Base-by-base conservation (phyloP, 2,113 vertebrate species). In the Oryzias curvinotus region DNA sequence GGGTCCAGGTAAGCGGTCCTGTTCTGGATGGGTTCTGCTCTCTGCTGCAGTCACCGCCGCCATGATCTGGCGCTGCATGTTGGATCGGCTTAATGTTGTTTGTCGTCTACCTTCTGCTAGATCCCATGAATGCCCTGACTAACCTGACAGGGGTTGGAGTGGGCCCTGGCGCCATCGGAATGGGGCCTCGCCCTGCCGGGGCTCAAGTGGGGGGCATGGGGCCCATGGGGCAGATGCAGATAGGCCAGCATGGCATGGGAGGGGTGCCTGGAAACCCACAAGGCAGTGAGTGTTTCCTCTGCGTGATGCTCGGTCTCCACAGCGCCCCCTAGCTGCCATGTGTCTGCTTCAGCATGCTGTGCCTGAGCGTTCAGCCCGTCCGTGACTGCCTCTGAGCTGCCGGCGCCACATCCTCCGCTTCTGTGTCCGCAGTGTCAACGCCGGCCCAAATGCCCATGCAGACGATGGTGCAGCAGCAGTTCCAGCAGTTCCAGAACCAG, bases 91-190 rank as follows among this genome's bases (percentile, higher is more conserved):
- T 81, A 57, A 76, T 68, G 52, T 73, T 44, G 42, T 84, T 78
- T 79, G 66, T 81, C 65, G 72, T 85, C 57, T 83, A 44, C 73
- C 62, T 75, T 79, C 60, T 83, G 76, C 73, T 82, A 99, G 96
- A 99, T 90, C 95, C 96, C 0, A 98, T 99, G 95, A 97, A 98
- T 45, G 94, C 96, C 42, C 92, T 99, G 57, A 96, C 97, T 92
- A 99, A 92, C 81, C 91, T 98, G 44, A 96, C 96, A 0, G 95
- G 95, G 2, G 93, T 93, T 6, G 57, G 93, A 15, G 85, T 92
- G 53, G 95, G 93, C 66, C 88, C 94, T 0, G 88, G 94, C 4
- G 87, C 89, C 45, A 94, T 96, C 42, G 89, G 91, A 80, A 95
- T 99, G 90, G 92, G 94, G 52, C 86, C 95, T 50, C 95, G 96